A percentile compares a stretch with the other conserved stretches of the same genome.
phyloP scores from a whole-genome alignment of 2,113 vertebrate genomes.

The Eleginops maclovinus region DNA sequence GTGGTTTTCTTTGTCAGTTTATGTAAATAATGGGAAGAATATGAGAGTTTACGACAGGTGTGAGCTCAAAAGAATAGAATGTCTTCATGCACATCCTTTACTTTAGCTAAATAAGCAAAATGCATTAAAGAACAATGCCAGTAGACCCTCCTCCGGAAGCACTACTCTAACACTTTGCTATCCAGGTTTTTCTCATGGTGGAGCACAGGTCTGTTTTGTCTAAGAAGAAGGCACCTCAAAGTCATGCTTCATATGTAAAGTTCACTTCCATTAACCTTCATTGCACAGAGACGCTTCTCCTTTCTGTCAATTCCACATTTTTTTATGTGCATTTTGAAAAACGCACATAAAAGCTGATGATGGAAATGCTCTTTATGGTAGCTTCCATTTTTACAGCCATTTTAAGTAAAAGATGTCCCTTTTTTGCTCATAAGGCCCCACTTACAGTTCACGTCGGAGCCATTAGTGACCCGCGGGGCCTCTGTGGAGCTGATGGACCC shows the following conservation, averaged over 20 bases:
- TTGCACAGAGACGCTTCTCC: background rate
- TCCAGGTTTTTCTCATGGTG: background rate
- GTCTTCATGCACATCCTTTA: too few relatives aligned
- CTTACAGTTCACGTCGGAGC: conserved; percentile 47
- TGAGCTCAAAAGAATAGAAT: too few relatives aligned
- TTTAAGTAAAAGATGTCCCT: conserved; percentile 8
- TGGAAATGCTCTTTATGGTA: background rate
- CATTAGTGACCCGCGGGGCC: conserved; percentile 62
- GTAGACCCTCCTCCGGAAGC: too few relatives aligned
- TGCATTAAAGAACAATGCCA: too few relatives aligned
- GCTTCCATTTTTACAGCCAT: background rate
- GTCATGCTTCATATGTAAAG: background rate
- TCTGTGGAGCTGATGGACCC: conserved; percentile 21
- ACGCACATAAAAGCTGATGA: background rate
- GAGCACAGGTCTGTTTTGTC: background rate
- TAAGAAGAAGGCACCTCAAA: background rate
- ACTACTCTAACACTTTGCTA: background rate
- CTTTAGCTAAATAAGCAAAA: too few relatives aligned
- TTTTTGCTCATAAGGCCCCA: conserved; percentile 1
- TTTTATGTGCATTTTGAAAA: background rate
- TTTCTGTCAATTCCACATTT: background rate
- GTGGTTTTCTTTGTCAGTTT: too few relatives aligned
- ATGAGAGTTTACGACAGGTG: too few relatives aligned
- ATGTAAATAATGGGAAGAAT: too few relatives aligned
- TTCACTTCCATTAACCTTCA: background rate